Evolutionary conservation across 2,113 vertebrate species (phyloP), one percentile per base, ranked within the genome.

Genomic region (Pseudorasbora parva): DNA sequence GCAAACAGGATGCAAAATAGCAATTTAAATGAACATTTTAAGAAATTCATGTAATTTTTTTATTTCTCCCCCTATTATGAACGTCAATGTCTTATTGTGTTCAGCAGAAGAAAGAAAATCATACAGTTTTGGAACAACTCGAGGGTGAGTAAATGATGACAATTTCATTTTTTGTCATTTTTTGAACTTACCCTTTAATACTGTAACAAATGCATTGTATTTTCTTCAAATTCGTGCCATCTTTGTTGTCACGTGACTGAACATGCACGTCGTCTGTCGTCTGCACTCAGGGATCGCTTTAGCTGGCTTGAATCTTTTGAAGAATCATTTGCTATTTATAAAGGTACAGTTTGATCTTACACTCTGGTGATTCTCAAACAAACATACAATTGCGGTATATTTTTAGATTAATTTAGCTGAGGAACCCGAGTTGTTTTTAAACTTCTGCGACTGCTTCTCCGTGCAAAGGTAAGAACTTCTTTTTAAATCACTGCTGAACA

Each of bases 251-350:
- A 21, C 11, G 11, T 60, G 56, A 78, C 75, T 43, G 30, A 5
- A 43, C 51, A 37, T 77, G 74, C 30, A 60, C 25, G 37, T n/a
- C n/a, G n/a, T n/a, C n/a, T n/a, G n/a, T n/a, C n/a, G n/a, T 25
- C 75, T n/a, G 45, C 27, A n/a, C 30, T 3, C 0, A 41, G n/a
- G 12, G 12, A 37, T 60, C 25, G 30, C 12, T 57, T 57, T 1
- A 71, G 37, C 68, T 71, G 68, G 37, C 21, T 45, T 45, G 12
- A 43, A 78, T 37, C 56, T 17, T 78, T 68, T 78, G 33, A 45
- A 78, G 37, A 60, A 23, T 15, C 0, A 0, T 78, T 60, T 43
- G n/a, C 73, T 75, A 33, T 75, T 56, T 75, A 19, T 75, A 51
- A 78, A 54, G 8, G 17, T 21, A 9, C 43, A 27, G 25, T 37